Conservation (phyloP, 2,888 invertebrate genomes). For the Desoria tigrina region DNA sequence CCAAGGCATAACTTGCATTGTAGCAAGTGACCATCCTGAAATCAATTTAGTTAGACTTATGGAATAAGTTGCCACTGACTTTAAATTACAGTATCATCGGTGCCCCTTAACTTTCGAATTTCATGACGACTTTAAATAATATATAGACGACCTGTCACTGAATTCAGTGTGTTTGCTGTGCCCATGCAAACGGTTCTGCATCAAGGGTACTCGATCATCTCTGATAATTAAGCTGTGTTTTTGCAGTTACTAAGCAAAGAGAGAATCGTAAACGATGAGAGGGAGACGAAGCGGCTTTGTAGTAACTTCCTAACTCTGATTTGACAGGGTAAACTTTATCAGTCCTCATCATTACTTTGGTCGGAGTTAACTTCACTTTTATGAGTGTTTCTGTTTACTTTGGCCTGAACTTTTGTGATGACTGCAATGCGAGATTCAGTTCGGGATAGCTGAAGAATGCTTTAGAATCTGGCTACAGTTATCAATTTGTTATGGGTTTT, state of each 20-base stretch:
- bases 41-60: constrained; percentile 10
- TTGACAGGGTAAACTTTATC: constrained; percentile 38
- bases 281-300: neutral
- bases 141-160: no score
- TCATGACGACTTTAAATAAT: no score
- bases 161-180: no score
- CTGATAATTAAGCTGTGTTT: constrained; percentile 1
- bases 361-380: constrained; percentile 12
- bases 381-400: neutral
- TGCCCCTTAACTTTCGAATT: no score
- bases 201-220: neutral
- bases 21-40: constrained; percentile 21
- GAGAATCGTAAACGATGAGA: constrained; percentile 18
- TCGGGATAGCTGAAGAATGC: no score
- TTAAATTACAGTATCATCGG: no score
- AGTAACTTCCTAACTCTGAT: constrained; percentile 24
- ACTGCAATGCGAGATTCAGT: no score
- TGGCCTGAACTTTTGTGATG: no score
- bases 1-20: constrained; percentile 16
- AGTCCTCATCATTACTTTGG: constrained; percentile 24
- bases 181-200: no score
- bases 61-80: no score
- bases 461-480: no score
- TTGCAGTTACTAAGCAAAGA: neutral
- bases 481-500: no score